Base-by-base conservation (phyloP, 2,113 vertebrate genomes). In the Leucopternis melanops region DNA sequence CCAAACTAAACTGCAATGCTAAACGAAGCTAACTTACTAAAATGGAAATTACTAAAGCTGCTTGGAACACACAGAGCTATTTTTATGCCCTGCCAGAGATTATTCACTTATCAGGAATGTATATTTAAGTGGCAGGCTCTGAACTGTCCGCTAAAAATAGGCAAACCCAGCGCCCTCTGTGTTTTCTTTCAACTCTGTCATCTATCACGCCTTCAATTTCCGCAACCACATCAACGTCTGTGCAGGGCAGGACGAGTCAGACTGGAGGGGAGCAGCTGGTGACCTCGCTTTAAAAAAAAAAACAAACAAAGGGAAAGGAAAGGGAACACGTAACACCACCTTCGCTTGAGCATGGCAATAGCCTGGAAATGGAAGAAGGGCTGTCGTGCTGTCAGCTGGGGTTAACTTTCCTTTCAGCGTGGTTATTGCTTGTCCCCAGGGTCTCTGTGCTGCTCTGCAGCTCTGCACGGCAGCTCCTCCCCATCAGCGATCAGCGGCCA, bases 71-170 rank as follows among this genome's bases (percentile, higher is more conserved):
- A 95, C 95, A 94, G 55, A 96, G 94, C 96, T 98, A 97, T 96
- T 98, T 98, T 97, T 97, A 78, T 90, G 88, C 97, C 81, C 81
- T 96, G 92, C 95, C 97, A 94, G 96, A 97, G 97, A 97, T 98
- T 97, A 96, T 97, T 98, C 97, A 98, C 90, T 96, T 94, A 97
- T 97, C 95, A 98, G 97, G 98, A 98, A 98, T 98, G 97, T 97
- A 58, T 95, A 69, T 94, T 95, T 97, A 97, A 98, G 95, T 96
- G 97, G 84, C 97, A n/a, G 79, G 92, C 98, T 97, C 95, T 81
- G 90, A 96, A 96, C 95, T 77, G 91, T 62, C 88, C 44, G 34
- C 97, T 98, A 98, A 97, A 98, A 98, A 98, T 98, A 98, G 97
- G 92, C 94, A 79, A 91, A 54, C 42, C 80, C 65, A 52, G 45